A percentile compares a stretch with the other conserved stretches of the same genome.
Conservation (phyloP, 2,113 vertebrate species). For the Alexandromys fortis region DNA sequence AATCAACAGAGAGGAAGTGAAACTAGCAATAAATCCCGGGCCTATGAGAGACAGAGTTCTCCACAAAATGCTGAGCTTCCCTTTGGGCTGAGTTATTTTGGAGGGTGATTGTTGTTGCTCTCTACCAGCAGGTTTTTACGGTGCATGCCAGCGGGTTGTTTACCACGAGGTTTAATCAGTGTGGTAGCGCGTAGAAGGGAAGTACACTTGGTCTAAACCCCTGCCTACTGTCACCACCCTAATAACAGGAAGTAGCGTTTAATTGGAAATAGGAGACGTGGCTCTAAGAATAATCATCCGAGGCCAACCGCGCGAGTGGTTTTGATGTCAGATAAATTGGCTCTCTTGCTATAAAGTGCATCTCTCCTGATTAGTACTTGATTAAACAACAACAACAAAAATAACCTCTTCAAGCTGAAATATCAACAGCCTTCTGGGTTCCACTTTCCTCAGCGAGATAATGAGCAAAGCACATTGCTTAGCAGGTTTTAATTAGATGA, state of each 20-base stretch:
- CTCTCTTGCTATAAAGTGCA: constrained; percentile 65
- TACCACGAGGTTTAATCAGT: constrained; percentile 29
- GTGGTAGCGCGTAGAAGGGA: not conserved
- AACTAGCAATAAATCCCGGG: constrained; percentile 43
- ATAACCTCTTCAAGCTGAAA: constrained; percentile 77
- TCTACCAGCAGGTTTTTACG: constrained; percentile 19
- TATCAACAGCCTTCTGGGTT: constrained; percentile 79
- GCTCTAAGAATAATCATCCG: constrained; percentile 69
- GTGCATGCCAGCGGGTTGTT: not conserved
- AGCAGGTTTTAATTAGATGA: constrained; percentile 78
- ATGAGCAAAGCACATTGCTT: constrained; percentile 71
- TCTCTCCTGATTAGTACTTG: constrained; percentile 74
- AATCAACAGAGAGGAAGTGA: not conserved
- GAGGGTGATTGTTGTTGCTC: constrained; percentile 24
- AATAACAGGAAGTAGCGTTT: constrained; percentile 72
- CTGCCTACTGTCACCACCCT: constrained; percentile 36
- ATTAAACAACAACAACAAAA: constrained; percentile 80
- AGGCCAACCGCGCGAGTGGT: constrained; percentile 70
- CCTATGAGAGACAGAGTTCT: not conserved
- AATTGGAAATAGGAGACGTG: constrained; percentile 72
- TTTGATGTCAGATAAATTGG: constrained; percentile 76
- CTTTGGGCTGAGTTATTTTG: constrained; percentile 41
- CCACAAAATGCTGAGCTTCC: constrained; percentile 3
- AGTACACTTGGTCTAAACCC: constrained; percentile 35
- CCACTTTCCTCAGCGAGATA: constrained; percentile 74